phyloP scores from a whole-genome alignment of 2,113 vertebrate genomes.

The Accipiter cooperii region DNA sequence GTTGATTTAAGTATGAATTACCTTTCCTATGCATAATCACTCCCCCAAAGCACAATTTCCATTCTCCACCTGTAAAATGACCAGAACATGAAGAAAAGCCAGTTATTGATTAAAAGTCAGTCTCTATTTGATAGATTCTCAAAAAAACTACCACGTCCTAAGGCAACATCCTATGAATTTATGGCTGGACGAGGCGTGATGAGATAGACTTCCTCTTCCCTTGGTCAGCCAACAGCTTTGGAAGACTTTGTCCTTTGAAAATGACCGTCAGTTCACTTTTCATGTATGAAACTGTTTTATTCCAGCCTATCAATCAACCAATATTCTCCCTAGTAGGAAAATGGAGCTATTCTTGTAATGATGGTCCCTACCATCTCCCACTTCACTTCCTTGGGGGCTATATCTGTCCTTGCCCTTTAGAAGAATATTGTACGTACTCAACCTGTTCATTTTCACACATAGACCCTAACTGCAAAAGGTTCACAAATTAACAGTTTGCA shows the following conservation, averaged over 20 bases:
- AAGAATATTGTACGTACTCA: background rate
- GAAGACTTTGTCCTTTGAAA: background rate
- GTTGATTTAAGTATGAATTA: background rate
- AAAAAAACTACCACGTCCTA: background rate
- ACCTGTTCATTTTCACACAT: background rate
- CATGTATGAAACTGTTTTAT: background rate
- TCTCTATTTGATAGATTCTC: background rate
- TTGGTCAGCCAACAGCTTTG: background rate
- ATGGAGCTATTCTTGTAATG: background rate
- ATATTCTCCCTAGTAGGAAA: background rate
- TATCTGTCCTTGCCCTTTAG: background rate
- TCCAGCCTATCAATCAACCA: background rate
- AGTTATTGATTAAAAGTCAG: background rate
- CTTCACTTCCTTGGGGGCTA: background rate
- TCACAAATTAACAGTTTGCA: background rate
- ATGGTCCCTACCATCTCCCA: background rate
- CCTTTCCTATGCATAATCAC: background rate
- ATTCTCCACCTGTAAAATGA: background rate
- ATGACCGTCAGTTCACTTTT: background rate
- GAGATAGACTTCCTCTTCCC: background rate
- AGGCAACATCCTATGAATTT: background rate
- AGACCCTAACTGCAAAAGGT: background rate
- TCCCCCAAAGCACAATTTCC: background rate
- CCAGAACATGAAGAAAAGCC: background rate
- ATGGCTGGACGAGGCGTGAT: background rate